Evolutionary conservation across 1,140 invertebrate species (phyloP).

Genomic region (Drosophila arawakana): DNA sequence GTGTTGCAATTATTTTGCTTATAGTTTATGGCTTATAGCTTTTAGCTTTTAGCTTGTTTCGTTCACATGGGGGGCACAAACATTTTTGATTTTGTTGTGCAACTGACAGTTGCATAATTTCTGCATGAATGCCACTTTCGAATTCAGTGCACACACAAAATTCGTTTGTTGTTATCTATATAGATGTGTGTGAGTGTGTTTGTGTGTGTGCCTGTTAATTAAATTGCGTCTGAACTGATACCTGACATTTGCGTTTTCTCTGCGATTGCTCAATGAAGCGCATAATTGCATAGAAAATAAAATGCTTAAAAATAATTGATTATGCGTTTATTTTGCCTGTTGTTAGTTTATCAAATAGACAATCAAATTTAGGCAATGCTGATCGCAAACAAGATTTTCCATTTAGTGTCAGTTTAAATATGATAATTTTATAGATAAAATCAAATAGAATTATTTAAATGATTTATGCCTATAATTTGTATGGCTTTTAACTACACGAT

Average conservation of each 20-base stretch:
- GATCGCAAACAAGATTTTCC: too few relatives aligned
- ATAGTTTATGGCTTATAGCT: neutral
- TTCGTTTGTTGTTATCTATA: conserved; percentile 42
- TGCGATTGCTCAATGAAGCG: conserved; percentile 60
- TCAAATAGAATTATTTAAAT: neutral
- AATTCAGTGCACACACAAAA: conserved; percentile 55
- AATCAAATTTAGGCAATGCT: neutral
- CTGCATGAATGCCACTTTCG: conserved; percentile 64
- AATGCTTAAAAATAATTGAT: conserved; percentile 3
- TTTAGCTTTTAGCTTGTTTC: conserved; percentile 39
- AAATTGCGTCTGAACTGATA: conserved; percentile 71
- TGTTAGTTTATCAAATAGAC: neutral
- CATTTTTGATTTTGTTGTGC: conserved; percentile 77
- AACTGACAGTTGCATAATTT: conserved; percentile 80
- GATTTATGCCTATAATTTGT: neutral
- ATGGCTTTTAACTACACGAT: too few relatives aligned
- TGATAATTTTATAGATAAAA: too few relatives aligned
- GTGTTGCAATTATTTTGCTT: conserved; percentile 57
- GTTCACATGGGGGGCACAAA: conserved; percentile 25
- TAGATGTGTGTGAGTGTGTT: conserved; percentile 34
- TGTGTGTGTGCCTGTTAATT: conserved; percentile 70
- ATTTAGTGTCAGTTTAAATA: too few relatives aligned
- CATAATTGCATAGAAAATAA: conserved; percentile 63
- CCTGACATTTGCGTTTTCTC: conserved; percentile 48
- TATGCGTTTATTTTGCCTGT: conserved; percentile 9